Percentiles rank a stretch among this genome's conserved stretches.
Conservation (phyloP, 2,797 vertebrate genomes). For the Betta splendens region DNA sequence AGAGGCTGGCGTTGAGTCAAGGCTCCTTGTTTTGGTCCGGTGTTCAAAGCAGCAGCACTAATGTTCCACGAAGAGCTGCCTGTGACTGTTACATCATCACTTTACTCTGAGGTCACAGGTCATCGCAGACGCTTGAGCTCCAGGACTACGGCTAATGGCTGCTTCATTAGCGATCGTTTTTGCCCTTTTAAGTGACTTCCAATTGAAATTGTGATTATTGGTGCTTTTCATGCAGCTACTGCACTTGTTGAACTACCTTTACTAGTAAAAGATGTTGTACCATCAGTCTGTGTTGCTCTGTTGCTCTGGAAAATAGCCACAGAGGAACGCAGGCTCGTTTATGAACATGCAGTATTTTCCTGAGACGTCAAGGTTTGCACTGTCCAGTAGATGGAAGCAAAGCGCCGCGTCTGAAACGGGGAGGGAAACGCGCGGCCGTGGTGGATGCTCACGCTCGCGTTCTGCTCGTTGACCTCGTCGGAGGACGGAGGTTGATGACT, state of each 20-base stretch:
- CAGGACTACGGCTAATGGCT: conserved; percentile 10
- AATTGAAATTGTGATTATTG: no score
- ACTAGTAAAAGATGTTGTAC: no score
- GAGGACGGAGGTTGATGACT: conserved; percentile 2
- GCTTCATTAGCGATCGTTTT: not conserved
- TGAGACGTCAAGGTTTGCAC: not conserved
- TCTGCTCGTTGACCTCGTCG: conserved; percentile 8
- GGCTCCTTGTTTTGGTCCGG: conserved; percentile 15
- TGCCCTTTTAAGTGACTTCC: conserved; percentile 5
- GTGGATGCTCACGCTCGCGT: no score
- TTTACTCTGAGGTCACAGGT: conserved; percentile 30
- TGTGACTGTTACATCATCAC: conserved; percentile 32
- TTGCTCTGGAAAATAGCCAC: no score
- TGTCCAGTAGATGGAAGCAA: conserved; percentile 51
- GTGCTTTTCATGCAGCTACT: not conserved
- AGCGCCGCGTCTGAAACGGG: not conserved
- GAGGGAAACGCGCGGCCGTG: not conserved
- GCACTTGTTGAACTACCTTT: not conserved
- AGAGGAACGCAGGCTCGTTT: no score
- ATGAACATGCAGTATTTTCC: not conserved
- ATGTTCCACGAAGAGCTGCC: conserved; percentile 4
- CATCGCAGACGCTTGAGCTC: conserved; percentile 15
- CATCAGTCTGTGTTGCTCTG: no score
- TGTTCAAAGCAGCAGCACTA: conserved; percentile 19
- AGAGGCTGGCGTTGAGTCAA: conserved; percentile 7